Percentiles rank a stretch among this genome's conserved stretches.
These are phyloP conservation scores for Anableps anableps DNA, from an alignment of 2,797 vertebrate genomes.

Conservation along the genomic window DNA sequence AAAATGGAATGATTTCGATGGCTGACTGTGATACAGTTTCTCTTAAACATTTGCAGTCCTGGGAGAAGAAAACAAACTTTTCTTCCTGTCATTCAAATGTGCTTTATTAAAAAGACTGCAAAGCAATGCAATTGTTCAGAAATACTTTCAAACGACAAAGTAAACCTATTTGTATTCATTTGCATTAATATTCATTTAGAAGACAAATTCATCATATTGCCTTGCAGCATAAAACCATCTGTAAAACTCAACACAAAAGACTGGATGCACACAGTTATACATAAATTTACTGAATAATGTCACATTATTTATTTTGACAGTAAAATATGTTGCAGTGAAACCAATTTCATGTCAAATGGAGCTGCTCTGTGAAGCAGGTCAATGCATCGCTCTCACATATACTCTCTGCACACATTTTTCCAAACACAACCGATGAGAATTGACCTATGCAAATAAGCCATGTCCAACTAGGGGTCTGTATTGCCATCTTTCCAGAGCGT, in stretches of 20 bases:
- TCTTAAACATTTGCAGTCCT: slow-evolving; percentile 25
- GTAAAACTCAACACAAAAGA: background rate
- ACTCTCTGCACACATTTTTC: slow-evolving; percentile 20
- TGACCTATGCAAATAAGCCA: slow-evolving; percentile 70
- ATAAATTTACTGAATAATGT: slow-evolving; percentile 17
- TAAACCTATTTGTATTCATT: slow-evolving; percentile 22
- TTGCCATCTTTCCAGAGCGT: slow-evolving; percentile 51
- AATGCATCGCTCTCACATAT: slow-evolving; percentile 22
- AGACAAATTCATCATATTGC: slow-evolving; percentile 11
- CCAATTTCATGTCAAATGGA: slow-evolving; percentile 53
- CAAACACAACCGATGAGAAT: slow-evolving; percentile 22
- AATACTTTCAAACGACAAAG: slow-evolving; percentile 21
- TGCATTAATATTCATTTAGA: slow-evolving; percentile 39
- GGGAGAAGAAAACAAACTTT: slow-evolving; percentile 23
- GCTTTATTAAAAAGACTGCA: slow-evolving; percentile 26
- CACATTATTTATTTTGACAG: slow-evolving; percentile 56
- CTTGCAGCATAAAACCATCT: slow-evolving; percentile 25
- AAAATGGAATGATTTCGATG: background rate
- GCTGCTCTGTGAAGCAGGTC: slow-evolving; percentile 15
- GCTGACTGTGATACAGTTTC: slow-evolving; percentile 5
- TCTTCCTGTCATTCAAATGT: slow-evolving; percentile 3
- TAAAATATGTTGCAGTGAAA: slow-evolving; percentile 30
- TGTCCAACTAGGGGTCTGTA: slow-evolving; percentile 23
- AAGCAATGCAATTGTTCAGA: slow-evolving; percentile 22
- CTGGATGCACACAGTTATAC: slow-evolving; percentile 19